phyloP scores from a whole-genome alignment of 2,113 vertebrate species.

The Dasyurus viverrinus region DNA sequence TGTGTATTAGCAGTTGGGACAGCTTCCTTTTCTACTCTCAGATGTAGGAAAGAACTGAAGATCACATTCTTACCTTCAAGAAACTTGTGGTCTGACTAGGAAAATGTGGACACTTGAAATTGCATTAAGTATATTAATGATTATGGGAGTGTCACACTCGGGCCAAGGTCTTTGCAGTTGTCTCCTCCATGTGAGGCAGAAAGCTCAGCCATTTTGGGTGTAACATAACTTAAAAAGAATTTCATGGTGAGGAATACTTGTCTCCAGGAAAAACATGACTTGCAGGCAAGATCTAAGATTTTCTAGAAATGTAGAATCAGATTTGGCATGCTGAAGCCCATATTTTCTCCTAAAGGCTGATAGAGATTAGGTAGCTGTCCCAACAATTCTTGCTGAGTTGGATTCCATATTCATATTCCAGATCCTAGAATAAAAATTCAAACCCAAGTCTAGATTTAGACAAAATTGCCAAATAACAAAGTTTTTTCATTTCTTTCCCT shows the following conservation, averaged over 20 bases:
- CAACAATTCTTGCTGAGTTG: background rate
- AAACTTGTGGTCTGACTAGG: conserved; percentile 13
- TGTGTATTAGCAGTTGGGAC: background rate
- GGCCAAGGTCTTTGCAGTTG: background rate
- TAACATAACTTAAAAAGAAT: background rate
- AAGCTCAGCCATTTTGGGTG: background rate
- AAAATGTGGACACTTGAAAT: background rate
- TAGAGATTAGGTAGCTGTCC: background rate
- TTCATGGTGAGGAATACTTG: conserved; percentile 26
- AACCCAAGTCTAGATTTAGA: background rate
- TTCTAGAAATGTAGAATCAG: background rate
- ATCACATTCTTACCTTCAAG: background rate
- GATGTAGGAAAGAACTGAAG: background rate
- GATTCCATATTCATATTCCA: background rate
- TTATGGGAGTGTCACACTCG: background rate
- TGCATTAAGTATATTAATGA: background rate
- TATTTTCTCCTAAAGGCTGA: background rate
- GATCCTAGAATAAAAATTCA: background rate
- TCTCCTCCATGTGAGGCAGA: background rate
- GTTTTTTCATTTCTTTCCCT: background rate
- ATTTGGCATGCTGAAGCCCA: background rate
- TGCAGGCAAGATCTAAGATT: background rate
- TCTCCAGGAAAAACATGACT: background rate
- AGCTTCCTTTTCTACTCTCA: background rate
- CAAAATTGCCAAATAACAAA: background rate